These are phyloP conservation scores for Coptodon bakossiorum DNA, from an alignment of 2,113 vertebrate species.

Conservation along the genomic window DNA sequence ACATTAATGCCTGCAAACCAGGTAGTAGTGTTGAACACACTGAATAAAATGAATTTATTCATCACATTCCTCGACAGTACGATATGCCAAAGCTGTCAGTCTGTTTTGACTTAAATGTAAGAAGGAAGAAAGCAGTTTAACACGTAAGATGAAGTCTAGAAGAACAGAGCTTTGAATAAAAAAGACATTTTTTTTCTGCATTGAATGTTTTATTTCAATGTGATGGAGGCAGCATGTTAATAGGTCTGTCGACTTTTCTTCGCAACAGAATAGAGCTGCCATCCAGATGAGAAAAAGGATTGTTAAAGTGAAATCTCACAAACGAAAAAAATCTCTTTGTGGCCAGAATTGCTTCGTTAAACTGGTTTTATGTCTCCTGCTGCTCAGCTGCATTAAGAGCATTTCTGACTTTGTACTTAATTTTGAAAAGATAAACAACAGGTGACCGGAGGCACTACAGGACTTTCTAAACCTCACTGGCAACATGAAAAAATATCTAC, in stretches of 20 bases:
- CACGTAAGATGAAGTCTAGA: not conserved
- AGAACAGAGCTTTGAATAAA: not conserved
- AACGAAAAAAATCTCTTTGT: not conserved
- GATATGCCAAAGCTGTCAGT: not conserved
- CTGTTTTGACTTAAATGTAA: not conserved
- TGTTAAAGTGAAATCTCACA: not conserved
- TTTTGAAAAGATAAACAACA: not conserved
- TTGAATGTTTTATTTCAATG: not conserved
- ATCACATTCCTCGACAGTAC: not conserved
- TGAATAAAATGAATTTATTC: not conserved
- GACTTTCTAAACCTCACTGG: not conserved
- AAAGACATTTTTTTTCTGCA: accelerated
- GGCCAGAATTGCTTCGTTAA: not conserved
- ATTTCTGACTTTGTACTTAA: not conserved
- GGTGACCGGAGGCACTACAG: not conserved
- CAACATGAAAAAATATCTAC: not conserved
- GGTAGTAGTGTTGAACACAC: not conserved
- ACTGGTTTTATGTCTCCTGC: not conserved
- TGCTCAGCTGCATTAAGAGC: not conserved
- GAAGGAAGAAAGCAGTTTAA: not conserved
- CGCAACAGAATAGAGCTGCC: not conserved
- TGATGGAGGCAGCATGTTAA: not conserved
- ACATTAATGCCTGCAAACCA: not conserved
- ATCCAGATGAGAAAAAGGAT: not conserved
- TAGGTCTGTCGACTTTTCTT: not conserved